These are phyloP conservation scores for Pteropus alecto DNA, from an alignment of 2,113 vertebrate species.

Conservation along the genomic window DNA sequence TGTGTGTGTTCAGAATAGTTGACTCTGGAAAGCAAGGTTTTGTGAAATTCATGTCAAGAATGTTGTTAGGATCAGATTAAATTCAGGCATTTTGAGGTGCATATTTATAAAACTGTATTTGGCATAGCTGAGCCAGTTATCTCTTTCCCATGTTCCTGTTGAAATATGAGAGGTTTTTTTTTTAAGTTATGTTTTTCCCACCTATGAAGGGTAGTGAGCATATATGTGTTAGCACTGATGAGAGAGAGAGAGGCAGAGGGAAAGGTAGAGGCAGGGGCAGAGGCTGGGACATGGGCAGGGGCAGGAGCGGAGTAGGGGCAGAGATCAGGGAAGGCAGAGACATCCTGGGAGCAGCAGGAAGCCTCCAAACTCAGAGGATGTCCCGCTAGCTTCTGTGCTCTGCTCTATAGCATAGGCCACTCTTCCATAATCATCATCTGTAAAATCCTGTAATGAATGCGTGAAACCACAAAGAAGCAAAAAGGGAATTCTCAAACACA, in stretches of 20 bases:
- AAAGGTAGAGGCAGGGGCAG: background rate
- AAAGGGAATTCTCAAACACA: background rate
- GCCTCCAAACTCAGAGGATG: too few species aligned
- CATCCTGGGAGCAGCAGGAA: background rate
- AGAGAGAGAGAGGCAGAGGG: background rate
- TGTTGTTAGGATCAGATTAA: background rate
- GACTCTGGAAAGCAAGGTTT: background rate
- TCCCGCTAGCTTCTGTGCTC: background rate
- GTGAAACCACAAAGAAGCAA: background rate
- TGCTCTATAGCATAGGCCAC: background rate
- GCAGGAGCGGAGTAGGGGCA: background rate
- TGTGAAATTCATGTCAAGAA: constrained; percentile 2
- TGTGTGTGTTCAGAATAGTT: background rate
- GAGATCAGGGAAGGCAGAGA: background rate
- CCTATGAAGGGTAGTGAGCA: background rate
- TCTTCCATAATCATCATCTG: background rate
- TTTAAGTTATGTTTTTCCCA: background rate
- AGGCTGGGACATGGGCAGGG: background rate
- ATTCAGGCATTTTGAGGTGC: background rate
- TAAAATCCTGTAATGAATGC: background rate
- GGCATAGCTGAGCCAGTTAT: background rate
- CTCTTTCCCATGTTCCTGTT: background rate
- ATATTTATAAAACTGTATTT: constrained; percentile 12
- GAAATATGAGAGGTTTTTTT: background rate
- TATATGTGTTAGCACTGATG: background rate